These are phyloP conservation scores for Copidosoma aretas DNA, from an alignment of 2,888 invertebrate species.

Conservation along the genomic window DNA sequence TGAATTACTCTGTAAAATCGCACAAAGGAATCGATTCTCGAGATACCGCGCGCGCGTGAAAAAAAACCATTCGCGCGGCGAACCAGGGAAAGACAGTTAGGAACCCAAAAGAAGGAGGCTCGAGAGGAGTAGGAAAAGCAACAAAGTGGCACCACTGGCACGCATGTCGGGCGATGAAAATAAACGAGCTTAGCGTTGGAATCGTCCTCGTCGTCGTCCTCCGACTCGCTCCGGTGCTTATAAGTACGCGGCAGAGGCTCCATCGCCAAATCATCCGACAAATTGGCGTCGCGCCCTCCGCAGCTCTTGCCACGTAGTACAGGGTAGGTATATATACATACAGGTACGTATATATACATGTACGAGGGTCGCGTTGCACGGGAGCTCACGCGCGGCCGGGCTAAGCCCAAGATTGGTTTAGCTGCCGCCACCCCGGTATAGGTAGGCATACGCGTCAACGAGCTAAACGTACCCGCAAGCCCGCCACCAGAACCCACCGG, in stretches of 20 bases:
- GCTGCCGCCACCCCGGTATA: constrained; percentile 60
- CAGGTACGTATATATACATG: constrained; percentile 23
- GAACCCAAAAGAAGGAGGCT: no score
- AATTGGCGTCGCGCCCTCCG: constrained; percentile 50
- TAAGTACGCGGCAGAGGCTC: constrained; percentile 25
- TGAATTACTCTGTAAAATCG: no score
- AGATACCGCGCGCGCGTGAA: no score
- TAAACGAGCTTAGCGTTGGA: constrained; percentile 40
- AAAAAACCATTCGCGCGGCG: no score
- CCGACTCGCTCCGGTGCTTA: no score
- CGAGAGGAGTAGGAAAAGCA: constrained; percentile 14
- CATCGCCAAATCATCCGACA: constrained; percentile 56
- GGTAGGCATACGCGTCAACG: constrained; percentile 61
- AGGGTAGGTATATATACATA: no score
- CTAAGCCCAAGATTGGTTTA: constrained; percentile 63
- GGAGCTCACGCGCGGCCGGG: constrained; percentile 49
- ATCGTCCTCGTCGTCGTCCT: no score
- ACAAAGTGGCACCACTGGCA: no score
- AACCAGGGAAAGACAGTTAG: no score
- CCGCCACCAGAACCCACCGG: constrained; percentile 41
- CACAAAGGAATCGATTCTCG: background rate
- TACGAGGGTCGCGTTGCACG: constrained; percentile 47
- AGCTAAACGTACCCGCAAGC: constrained; percentile 50
- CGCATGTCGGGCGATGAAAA: constrained; percentile 18
- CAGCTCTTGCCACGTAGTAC: background rate